Evolutionary conservation across 2,888 invertebrate genomes (phyloP), one percentile per base, ranked within the genome.

Genomic region (Pachycephus smyrnensis): DNA sequence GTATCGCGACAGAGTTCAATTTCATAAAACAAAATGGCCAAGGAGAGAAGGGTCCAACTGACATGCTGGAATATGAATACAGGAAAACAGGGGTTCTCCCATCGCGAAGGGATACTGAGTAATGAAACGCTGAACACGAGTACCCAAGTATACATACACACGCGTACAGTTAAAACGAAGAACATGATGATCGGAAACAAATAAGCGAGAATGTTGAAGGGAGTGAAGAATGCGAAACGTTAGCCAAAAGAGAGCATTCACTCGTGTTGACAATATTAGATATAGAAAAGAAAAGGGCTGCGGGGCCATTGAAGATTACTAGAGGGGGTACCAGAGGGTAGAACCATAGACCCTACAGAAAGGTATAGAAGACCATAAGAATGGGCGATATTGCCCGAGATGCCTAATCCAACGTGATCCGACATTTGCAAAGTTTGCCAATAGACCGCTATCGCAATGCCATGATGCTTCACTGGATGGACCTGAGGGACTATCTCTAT

Each of bases 351-450:
- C 55, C 55, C 71, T 23, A 71, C 9, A 35, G 71, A 71, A 23
- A 15, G 30, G 71, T 74, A 74, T 74, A 30, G 36, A 15, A 40
- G n/a, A 73, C 76, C 76, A 81, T 77, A 79, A 83, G 83, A 84
- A 83, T 81, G 83, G 77, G 80, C 80, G 83, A 86, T 86, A 85
- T 84, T 86, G 84, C 80, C 78, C 80, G 79, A 84, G 81, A 82
- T 80, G 81, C 80, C 81, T 88, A 87, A 88, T 87, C 86, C 87
- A 68, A 76, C 82, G 82, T 86, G 86, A 88, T 88, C 84, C 86
- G 80, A 80, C 83, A 82, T 86, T 80, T 79, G 81, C 80, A 82
- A 83, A 82, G 80, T 83, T 83, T 84, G 77, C 80, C 81, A 80
- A 82, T 83, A 37, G 81, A 79, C 32, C 33, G 77, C 73, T 77